phyloP scores from a whole-genome alignment of 2,888 invertebrate genomes.

The Stenolophus ochropezus region DNA sequence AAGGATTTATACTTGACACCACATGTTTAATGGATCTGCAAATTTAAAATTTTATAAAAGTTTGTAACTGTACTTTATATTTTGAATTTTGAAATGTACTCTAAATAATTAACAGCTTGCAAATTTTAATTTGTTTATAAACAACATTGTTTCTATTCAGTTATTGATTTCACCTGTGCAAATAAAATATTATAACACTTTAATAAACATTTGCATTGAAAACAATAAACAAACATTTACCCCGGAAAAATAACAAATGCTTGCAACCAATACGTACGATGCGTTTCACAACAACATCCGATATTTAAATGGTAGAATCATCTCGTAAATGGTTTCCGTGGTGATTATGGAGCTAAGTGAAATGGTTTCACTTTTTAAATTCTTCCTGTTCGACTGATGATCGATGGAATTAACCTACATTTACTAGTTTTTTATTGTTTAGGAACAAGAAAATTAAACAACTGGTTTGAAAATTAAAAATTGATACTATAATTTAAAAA shows the following conservation, averaged over 20 bases:
- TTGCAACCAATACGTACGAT: not conserved
- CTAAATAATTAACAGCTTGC: not conserved
- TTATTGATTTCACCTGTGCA: not conserved
- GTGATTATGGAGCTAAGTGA: not conserved
- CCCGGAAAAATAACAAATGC: not conserved
- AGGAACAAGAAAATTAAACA: not conserved
- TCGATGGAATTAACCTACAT: not conserved
- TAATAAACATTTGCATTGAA: not conserved
- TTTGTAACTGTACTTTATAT: too few species aligned
- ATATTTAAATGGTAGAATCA: not conserved
- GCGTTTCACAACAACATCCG: not conserved
- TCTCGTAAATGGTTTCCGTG: not conserved
- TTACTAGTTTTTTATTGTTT: not conserved
- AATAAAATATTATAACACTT: not conserved
- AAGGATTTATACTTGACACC: not conserved
- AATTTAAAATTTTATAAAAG: not conserved
- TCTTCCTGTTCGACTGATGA: not conserved
- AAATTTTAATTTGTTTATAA: not conserved
- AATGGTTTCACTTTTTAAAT: not conserved
- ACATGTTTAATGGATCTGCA: not conserved
- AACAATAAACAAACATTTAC: not conserved
- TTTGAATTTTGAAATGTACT: too few species aligned
- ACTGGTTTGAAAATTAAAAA: not conserved
- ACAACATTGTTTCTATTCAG: not conserved
- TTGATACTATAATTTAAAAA: not conserved